Evolutionary conservation across 2,113 vertebrate species (phyloP).

Genomic region (Campylomormyrus numenius): DNA sequence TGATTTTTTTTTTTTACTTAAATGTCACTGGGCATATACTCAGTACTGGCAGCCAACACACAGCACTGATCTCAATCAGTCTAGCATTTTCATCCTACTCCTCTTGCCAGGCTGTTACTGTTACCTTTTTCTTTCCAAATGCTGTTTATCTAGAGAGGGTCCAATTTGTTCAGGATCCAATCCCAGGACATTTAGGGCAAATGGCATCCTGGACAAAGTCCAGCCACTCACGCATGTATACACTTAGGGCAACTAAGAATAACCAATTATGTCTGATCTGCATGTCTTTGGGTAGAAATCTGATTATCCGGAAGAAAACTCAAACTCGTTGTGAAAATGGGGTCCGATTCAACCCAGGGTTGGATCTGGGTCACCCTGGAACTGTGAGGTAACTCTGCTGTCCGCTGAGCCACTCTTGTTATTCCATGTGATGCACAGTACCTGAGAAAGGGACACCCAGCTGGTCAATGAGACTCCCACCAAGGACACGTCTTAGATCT

Average conservation of each 20-base stretch:
- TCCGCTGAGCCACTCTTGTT: not conserved
- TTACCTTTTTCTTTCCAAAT: not conserved
- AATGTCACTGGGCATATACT: not conserved
- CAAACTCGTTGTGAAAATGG: not conserved
- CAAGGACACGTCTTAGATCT: not conserved
- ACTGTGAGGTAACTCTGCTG: not conserved
- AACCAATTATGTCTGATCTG: not conserved
- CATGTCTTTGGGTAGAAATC: not conserved
- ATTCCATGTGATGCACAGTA: not conserved
- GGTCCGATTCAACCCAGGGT: not conserved
- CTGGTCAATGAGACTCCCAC: not conserved
- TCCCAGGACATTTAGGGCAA: slow-evolving; percentile 3
- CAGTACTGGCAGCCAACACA: not conserved
- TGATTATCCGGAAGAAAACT: not conserved
- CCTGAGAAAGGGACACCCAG: not conserved
- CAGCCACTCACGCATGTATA: not conserved
- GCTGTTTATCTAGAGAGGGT: not conserved
- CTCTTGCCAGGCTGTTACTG: not conserved
- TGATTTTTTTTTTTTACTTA: not conserved
- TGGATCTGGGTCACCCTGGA: not conserved
- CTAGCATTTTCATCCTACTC: not conserved
- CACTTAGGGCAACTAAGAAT: not conserved
- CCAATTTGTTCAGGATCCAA: not conserved
- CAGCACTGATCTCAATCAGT: not conserved
- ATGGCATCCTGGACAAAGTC: not conserved